These are phyloP conservation scores for Zoanthus gigantus DNA, from an alignment of 92 coral and sea anemone genomes.

Conservation along the genomic window DNA sequence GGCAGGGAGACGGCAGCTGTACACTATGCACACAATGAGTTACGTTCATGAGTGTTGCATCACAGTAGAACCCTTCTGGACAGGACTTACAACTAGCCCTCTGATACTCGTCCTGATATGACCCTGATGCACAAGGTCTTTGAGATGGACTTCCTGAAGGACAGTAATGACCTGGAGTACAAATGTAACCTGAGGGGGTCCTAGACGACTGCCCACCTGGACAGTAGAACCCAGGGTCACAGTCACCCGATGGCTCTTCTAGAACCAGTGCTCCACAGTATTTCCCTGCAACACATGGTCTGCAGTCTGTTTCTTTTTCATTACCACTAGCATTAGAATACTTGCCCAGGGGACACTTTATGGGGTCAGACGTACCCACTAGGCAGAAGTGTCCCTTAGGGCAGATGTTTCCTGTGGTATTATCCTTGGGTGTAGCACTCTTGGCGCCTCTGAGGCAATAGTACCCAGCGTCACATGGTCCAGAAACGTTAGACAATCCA, in stretches of 20 bases:
- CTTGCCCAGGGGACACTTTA: conserved; percentile 90
- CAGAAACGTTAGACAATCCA: conserved; percentile 82
- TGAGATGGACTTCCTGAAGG: conserved; percentile 83
- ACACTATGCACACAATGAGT: conserved; percentile 93
- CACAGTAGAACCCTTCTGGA: conserved; percentile 95
- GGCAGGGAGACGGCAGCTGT: conserved; percentile 92
- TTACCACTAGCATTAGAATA: conserved; percentile 86
- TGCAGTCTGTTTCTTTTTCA: conserved; percentile 77
- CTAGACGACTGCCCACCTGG: conserved; percentile 88
- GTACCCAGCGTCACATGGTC: conserved; percentile 90
- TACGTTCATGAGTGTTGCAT: conserved; percentile 86
- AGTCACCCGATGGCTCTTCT: conserved; percentile 78
- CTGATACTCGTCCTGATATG: conserved; percentile 90
- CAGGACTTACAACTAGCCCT: conserved; percentile 83
- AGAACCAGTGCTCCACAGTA: conserved; percentile 92
- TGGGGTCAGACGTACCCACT: conserved; percentile 85
- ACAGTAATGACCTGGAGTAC: conserved; percentile 96
- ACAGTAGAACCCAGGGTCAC: conserved; percentile 92
- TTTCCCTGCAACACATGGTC: conserved; percentile 81
- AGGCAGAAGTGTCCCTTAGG: conserved; percentile 89
- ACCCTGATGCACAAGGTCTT: conserved; percentile 81
- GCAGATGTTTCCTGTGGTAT: conserved; percentile 88
- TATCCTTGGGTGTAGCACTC: conserved; percentile 85
- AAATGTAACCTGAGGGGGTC: conserved; percentile 76
- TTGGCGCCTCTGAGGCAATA: conserved; percentile 90